Percentiles rank a stretch among this genome's conserved stretches.
These are phyloP conservation scores for Thomomys bottae DNA, from an alignment of 2,113 vertebrate genomes.

Conservation along the genomic window DNA sequence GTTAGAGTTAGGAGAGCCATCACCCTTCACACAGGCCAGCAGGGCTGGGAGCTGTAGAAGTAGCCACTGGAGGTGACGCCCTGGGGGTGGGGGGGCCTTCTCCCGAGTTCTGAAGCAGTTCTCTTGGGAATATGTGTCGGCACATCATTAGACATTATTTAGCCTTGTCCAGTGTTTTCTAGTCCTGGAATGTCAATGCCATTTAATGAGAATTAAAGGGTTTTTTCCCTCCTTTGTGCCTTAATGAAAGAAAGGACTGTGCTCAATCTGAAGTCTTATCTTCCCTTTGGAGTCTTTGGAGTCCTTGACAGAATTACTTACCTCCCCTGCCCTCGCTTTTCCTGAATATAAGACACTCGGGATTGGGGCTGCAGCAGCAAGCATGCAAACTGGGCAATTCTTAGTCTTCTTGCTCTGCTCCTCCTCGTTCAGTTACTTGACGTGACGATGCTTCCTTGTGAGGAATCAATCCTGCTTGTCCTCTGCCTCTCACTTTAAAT, in stretches of 20 bases:
- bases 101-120: not conserved
- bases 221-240: not conserved
- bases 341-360: not conserved
- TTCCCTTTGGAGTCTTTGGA: not conserved
- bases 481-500: not conserved
- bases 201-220: not conserved
- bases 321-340: not conserved
- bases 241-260: not conserved
- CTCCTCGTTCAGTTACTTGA: not conserved
- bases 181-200: not conserved
- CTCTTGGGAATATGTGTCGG: not conserved
- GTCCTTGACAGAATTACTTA: not conserved
- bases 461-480: not conserved
- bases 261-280: not conserved
- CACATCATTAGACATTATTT: not conserved
- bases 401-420: not conserved
- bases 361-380: too few species aligned
- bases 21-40: not conserved
- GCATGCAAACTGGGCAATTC: too few species aligned
- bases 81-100: not conserved
- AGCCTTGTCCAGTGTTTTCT: not conserved
- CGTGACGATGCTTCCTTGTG: too few species aligned
- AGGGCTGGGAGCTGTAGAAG: not conserved
- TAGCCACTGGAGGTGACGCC: not conserved
- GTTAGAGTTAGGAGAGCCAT: too few species aligned